Evolutionary conservation across 1,140 invertebrate genomes (phyloP), one percentile per base, ranked within the genome.

Genomic region (Fopius arisanus): DNA sequence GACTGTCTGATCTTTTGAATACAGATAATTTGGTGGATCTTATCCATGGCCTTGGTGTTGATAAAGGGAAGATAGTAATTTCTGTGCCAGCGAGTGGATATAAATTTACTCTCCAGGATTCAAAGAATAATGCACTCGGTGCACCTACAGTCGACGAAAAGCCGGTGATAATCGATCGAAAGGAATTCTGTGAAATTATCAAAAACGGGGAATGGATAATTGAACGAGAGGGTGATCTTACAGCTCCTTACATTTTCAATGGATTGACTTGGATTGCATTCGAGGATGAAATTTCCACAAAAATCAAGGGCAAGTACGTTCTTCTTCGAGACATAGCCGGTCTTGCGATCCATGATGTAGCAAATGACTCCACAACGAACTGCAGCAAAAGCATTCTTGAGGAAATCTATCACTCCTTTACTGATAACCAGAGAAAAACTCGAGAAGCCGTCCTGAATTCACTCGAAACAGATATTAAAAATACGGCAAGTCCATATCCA

Each of bases 1-100:
- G 94, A 2, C 81, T 94, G 21, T 93, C 92, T 84, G 94, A 95
- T 78, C 92, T 94, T 88, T 90, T 93, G 74, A 95, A 95, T 78
- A 92, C 93, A 67, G 94, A 95, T 83, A 94, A 93, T 26, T 86
- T 95, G 28, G 90, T 95, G 31, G 94, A 95, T 84, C 87, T 95
- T 48, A 90, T 93, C 0, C 90, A 89, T 7, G 92, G 93, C 23
- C 87, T 95, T 33, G 94, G 94, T 51, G 92, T 91, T 1, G 91
- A 92, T 1, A 89, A 92, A 26, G 89, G 91, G 1, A 93, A 93
- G 83, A 82, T 95, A 7, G 85, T 94, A 6, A 88, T 95, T 75
- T 91, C 92, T n/a, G 82, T 93, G 7, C 93, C 94, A 1, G 90
- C 92, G 0, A 91, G 89, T 19, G 93, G 90, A 0, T 91, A 89